phyloP scores from a whole-genome alignment of 1,140 invertebrate genomes.

The Hylaeus anthracinus region DNA sequence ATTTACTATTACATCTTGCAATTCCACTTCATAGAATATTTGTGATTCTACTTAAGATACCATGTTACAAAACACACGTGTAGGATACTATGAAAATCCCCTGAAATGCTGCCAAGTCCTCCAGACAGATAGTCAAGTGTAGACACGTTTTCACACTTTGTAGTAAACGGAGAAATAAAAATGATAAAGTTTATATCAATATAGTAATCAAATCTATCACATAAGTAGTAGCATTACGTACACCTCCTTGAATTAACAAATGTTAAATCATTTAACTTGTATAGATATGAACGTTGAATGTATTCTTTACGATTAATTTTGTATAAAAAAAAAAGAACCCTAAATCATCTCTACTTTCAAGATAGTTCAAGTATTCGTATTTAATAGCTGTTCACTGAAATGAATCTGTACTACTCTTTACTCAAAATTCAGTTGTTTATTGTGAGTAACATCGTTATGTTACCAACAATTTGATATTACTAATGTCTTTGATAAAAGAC shows the following conservation, averaged over 20 bases:
- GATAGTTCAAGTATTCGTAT: neutral
- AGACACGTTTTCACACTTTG: conserved; percentile 30
- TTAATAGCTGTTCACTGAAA: neutral
- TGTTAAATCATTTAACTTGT: conserved; percentile 27
- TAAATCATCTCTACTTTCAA: neutral
- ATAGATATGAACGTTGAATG: conserved; percentile 19
- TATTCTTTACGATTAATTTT: conserved; percentile 15
- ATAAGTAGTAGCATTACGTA: conserved; percentile 33
- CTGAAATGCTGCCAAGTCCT: conserved; percentile 44
- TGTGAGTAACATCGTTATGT: conserved; percentile 5
- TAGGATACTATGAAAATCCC: conserved; percentile 39
- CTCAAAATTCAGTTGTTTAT: neutral
- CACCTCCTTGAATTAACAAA: conserved; percentile 29
- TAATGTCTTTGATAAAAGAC: neutral
- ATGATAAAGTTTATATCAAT: conserved; percentile 25
- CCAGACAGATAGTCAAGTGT: conserved; percentile 40
- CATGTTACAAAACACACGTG: conserved; percentile 50
- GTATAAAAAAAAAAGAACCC: conserved; percentile 6
- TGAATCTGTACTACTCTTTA: conserved; percentile 5
- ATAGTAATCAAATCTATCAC: conserved; percentile 36
- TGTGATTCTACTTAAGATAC: conserved; percentile 36
- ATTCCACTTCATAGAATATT: conserved; percentile 40
- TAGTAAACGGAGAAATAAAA: conserved; percentile 28
- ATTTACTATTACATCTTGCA: conserved; percentile 35
- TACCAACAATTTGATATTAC: neutral